Evolutionary conservation across 2,888 invertebrate genomes (phyloP), one percentile per base, ranked within the genome.

Genomic region (Apomyelois bistriatella): DNA sequence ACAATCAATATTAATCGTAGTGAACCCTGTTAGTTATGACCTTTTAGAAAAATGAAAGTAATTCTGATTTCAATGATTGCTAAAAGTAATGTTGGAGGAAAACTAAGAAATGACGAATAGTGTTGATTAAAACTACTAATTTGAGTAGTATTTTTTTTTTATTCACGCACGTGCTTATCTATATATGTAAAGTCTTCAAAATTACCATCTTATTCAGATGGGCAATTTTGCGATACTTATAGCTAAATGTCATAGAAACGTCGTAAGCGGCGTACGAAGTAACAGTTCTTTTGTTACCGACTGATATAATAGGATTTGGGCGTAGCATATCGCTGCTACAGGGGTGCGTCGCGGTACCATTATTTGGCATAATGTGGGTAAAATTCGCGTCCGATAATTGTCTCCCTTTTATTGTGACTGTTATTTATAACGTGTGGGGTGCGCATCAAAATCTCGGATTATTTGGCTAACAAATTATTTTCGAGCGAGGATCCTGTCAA

Each of bases 401-500:
- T 85, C 81, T 80, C 73, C 46, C 30, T 41, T 43, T 32, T 46
- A 46, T 46, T 74, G 72, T 74, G 65, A 70, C 61, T 74, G 75
- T 76, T 73, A 76, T 76, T 76, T 72, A 74, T 74, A 65, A 64
- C 69, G 64, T 56, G 65, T 68, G 68, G 75, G 73, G 72, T 66
- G 57, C 66, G 79, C 84, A 83, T 76, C 78, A 63, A 82, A 86
- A 87, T 81, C 84, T 83, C 72, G 87, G 88, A 89, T 89, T 89
- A 89, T 89, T 90, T 89, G 85, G 86, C 83, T 89, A 87, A 90
- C 90, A 90, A 90, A 89, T 89, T 89, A 88, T 81, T 79, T 79
- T 72, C 83, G 84, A 85, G 87, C 85, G 81, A 82, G 81, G 85
- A 78, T 79, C 72, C 76, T 80, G 85, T 84, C 87, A 76, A 85